Conservation (phyloP, 2,888 invertebrate genomes). For the Drosophila picticornis region DNA sequence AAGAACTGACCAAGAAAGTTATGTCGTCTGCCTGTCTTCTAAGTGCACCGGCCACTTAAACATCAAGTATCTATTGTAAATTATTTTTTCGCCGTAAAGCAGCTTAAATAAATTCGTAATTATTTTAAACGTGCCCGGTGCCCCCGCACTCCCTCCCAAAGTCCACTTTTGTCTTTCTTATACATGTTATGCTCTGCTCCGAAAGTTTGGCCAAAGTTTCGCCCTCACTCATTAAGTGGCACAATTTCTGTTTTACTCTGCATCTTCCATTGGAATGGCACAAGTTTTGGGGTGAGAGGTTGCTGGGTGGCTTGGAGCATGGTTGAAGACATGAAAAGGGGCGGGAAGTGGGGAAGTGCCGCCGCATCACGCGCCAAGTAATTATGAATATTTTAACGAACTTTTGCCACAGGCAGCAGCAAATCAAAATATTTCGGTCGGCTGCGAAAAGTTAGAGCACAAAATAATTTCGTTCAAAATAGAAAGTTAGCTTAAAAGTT, state of each 20-base stretch:
- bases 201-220: slow-evolving; percentile 75
- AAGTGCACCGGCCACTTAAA: slow-evolving; percentile 29
- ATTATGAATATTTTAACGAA: slow-evolving; percentile 81
- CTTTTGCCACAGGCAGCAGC: slow-evolving; percentile 80
- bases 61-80: slow-evolving; percentile 63
- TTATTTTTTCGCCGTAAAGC: slow-evolving; percentile 70
- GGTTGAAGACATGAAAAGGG: neutral
- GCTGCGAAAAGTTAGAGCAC: slow-evolving; percentile 66
- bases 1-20: slow-evolving; percentile 26
- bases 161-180: slow-evolving; percentile 33
- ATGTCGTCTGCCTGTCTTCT: slow-evolving; percentile 11
- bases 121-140: slow-evolving; percentile 73
- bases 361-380: slow-evolving; percentile 79
- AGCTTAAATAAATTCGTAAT: slow-evolving; percentile 81
- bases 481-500: slow-evolving; percentile 60
- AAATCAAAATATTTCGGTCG: slow-evolving; percentile 80
- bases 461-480: slow-evolving; percentile 71
- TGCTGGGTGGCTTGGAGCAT: slow-evolving; percentile 1
- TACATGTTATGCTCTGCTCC: slow-evolving; percentile 41
- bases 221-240: slow-evolving; percentile 76
- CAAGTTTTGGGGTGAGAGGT: slow-evolving; percentile 2
- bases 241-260: slow-evolving; percentile 73
- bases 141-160: slow-evolving; percentile 26
- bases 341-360: slow-evolving; percentile 47
- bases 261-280: slow-evolving; percentile 49